These are phyloP conservation scores for Thymelicus acteon DNA, from an alignment of 2,888 invertebrate genomes.

Conservation along the genomic window DNA sequence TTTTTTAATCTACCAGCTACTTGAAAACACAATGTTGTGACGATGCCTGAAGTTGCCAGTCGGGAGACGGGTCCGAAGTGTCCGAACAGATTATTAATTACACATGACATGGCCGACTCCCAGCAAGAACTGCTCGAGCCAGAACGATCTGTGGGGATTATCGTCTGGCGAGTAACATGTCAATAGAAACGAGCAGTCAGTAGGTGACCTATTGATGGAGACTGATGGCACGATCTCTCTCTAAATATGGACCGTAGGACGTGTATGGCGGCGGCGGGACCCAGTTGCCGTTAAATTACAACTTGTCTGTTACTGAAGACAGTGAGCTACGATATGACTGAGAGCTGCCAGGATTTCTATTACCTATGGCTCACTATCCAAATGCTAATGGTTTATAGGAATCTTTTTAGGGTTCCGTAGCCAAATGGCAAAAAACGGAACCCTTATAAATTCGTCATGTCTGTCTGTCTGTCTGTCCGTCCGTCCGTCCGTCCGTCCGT, in stretches of 20 bases:
- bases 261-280: slow-evolving; percentile 4
- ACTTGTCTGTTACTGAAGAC: neutral
- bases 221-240: slow-evolving; percentile 33
- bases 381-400: no score
- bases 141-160: slow-evolving; percentile 8
- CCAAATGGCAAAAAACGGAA: no score
- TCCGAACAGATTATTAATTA: no score
- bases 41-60: no score
- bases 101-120: no score
- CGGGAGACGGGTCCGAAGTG: no score
- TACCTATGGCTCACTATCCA: neutral
- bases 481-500: no score
- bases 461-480: no score
- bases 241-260: slow-evolving; percentile 32
- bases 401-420: no score
- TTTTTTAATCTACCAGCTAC: no score
- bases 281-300: slow-evolving; percentile 9
- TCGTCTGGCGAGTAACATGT: slow-evolving; percentile 18
- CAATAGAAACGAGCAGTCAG: slow-evolving; percentile 26
- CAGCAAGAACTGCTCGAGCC: neutral
- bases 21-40: no score
- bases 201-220: slow-evolving; percentile 33
- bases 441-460: no score
- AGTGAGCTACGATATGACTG: neutral
- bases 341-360: neutral